Evolutionary conservation across 1,140 invertebrate genomes (phyloP), one percentile per base, ranked within the genome.

Genomic region (Camponotus vicinus): DNA sequence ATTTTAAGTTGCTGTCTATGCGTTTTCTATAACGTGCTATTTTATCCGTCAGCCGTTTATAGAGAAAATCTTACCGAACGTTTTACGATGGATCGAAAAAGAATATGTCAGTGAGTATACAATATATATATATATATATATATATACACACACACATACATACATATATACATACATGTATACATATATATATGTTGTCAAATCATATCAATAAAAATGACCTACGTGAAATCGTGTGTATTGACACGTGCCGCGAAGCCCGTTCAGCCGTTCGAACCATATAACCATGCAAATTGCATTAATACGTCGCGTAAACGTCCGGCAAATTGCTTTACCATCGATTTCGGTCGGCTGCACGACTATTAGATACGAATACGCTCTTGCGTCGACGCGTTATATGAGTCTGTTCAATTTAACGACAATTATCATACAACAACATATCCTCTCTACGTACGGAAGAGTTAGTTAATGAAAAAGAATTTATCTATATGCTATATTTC

Each of bases 301-400:
- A 92, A 92, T 92, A 91, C 86, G 87, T 91, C 88, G 88, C 87
- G 89, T 92, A 91, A 91, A 91, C 90, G 90, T 69, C 82, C 87
- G 88, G 89, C 86, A 92, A 92, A 92, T 92, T 92, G 92, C 91
- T 92, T 92, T 88, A 89, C 90, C 90, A 92, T 92, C 89, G 91
- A 92, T 92, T 92, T 92, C 85, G 69, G 75, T 78, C 67, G 73
- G 86, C 75, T 88, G 80, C 87, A 57, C 77, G 45, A 64, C 87
- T 77, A 78, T 89, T 89, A 89, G 82, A 80, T 64, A 66, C 76
- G 75, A 88, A 80, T 71, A 76, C 32, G 67, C 34, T 37, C 71
- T 85, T 75, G 61, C 67, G 83, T 85, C 82, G 73, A 61, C 67
- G 32, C 71, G 80, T 73, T 70, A 77, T 45, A 55, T 21, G 7